phyloP scores from a whole-genome alignment of 2,888 invertebrate genomes.

The Muschampia staudingeri region DNA sequence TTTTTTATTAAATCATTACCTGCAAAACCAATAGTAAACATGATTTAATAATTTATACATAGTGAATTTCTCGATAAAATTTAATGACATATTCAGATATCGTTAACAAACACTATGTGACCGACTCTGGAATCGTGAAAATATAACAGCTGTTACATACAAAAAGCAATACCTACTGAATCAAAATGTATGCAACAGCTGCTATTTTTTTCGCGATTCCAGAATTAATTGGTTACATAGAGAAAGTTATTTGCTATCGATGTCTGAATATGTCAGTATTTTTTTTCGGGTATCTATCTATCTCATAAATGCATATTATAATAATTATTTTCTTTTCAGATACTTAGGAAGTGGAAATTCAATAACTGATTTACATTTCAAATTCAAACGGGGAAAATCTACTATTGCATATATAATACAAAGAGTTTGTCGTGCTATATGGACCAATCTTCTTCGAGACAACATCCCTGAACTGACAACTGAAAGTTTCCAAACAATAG shows the following conservation, averaged over 20 bases:
- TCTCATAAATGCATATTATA: too few species aligned
- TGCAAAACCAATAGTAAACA: background rate
- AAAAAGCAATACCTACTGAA: constrained; percentile 45
- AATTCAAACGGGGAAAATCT: constrained; percentile 10
- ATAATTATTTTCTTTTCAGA: constrained; percentile 5
- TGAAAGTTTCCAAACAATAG: constrained; percentile 6
- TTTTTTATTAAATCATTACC: constrained; percentile 26
- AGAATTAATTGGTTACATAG: too few species aligned
- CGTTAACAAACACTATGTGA: constrained; percentile 1
- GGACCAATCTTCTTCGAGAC: background rate
- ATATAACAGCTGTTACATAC: constrained; percentile 53
- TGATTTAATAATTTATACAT: background rate
- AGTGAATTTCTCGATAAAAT: constrained; percentile 1
- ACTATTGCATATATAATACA: background rate
- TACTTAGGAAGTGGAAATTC: background rate
- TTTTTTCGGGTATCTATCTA: too few species aligned
- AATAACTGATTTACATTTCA: background rate
- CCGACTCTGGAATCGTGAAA: constrained; percentile 47
- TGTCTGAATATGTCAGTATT: too few species aligned
- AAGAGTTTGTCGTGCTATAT: constrained; percentile 17
- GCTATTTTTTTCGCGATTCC: constrained; percentile 39
- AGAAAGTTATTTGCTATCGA: too few species aligned
- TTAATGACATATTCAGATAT: constrained; percentile 4
- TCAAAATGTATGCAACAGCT: constrained; percentile 47
- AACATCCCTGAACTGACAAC: background rate